Percentiles rank a stretch among this genome's conserved stretches.
Evolutionary conservation across 2,888 invertebrate species (phyloP).

Genomic region (Andrena trimmerana): DNA sequence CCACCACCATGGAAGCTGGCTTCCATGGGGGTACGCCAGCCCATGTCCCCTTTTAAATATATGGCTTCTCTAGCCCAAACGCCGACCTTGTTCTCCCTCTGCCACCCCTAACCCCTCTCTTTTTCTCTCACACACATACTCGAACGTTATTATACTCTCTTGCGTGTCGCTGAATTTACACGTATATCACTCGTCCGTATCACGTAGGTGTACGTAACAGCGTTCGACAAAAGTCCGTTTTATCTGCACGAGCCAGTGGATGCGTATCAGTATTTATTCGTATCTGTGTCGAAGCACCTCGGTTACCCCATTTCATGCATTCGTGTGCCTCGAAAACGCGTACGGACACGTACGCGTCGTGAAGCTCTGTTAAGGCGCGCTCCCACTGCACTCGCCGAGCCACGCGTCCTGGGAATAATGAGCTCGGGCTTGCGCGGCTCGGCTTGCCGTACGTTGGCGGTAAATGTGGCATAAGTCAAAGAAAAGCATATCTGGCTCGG

Average conservation of each 20-base stretch:
- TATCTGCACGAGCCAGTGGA: not conserved
- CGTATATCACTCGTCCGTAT: conserved; percentile 13
- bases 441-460: no score
- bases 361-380: not conserved
- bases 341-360: not conserved
- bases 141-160: conserved; percentile 3
- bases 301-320: conserved; percentile 10
- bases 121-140: not conserved
- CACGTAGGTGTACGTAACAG: not conserved
- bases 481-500: no score
- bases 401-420: no score
- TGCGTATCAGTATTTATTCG: not conserved
- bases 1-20: conserved; percentile 70
- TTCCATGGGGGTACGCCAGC: conserved; percentile 54
- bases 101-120: not conserved
- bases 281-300: not conserved
- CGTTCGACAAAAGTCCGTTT: conserved; percentile 9
- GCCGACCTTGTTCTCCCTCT: conserved; percentile 29
- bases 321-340: not conserved
- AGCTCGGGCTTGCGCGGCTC: no score
- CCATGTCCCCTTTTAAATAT: conserved; percentile 60
- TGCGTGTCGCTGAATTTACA: not conserved
- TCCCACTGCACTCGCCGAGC: no score
- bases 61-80: conserved; percentile 45
- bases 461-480: no score